These are phyloP conservation scores for Penaeus japonicus DNA, from an alignment of 1,140 invertebrate species.

Conservation along the genomic window DNA sequence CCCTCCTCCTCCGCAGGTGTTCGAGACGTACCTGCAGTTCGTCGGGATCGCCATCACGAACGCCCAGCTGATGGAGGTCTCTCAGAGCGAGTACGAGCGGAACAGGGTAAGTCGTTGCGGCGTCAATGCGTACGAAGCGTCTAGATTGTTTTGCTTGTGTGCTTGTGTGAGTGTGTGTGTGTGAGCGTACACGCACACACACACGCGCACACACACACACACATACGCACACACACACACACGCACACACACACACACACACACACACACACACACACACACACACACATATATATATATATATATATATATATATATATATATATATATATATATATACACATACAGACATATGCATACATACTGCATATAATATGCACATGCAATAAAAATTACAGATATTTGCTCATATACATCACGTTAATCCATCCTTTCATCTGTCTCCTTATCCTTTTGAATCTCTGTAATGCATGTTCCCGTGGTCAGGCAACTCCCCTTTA, in stretches of 20 bases:
- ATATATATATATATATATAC: background rate
- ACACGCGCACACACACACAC: background rate
- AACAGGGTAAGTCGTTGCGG: slow-evolving; percentile 64
- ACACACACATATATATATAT: background rate
- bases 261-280: background rate
- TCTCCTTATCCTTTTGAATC: too few relatives aligned
- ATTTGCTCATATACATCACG: too few relatives aligned
- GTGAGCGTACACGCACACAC: background rate
- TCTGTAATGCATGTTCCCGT: too few relatives aligned
- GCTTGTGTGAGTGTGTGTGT: background rate
- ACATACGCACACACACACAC: background rate
- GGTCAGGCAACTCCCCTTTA: background rate
- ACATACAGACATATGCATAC: background rate
- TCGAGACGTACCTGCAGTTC: slow-evolving; percentile 68
- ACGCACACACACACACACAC: background rate
- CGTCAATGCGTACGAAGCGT: background rate
- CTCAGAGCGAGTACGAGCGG: slow-evolving; percentile 66
- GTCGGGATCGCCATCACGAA: slow-evolving; percentile 68
- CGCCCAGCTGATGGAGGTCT: slow-evolving; percentile 67
- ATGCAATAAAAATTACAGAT: too few relatives aligned
- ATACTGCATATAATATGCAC: too few relatives aligned
- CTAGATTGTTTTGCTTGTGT: too few relatives aligned
- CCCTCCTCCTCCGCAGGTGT: slow-evolving; percentile 59
- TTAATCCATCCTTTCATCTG: background rate
- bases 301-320: background rate